These are phyloP conservation scores for Agraylea sexmaculata DNA, from an alignment of 1,140 invertebrate species.

Conservation along the genomic window DNA sequence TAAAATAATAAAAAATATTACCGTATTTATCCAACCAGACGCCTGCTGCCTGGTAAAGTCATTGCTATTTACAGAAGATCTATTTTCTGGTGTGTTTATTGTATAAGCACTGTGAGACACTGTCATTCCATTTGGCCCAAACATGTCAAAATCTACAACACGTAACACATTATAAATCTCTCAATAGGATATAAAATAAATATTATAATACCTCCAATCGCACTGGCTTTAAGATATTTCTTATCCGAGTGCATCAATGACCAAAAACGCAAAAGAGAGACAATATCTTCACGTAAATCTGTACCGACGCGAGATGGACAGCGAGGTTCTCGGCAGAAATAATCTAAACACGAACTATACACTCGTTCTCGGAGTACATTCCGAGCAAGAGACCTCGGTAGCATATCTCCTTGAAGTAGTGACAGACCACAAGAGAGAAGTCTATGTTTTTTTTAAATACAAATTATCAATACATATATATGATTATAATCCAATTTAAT, in stretches of 20 bases:
- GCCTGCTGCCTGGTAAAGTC: slow-evolving; percentile 50
- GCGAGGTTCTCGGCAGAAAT: slow-evolving; percentile 78
- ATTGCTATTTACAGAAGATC: slow-evolving; percentile 39
- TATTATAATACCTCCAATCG: slow-evolving; percentile 41
- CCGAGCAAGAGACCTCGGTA: slow-evolving; percentile 75
- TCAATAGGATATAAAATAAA: slow-evolving; percentile 7
- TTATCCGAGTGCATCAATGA: slow-evolving; percentile 92
- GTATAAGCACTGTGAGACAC: slow-evolving; percentile 36
- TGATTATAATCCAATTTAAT: background rate
- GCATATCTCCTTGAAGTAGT: slow-evolving; percentile 85
- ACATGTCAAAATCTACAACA: slow-evolving; percentile 37
- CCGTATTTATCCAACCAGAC: slow-evolving; percentile 82
- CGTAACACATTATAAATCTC: slow-evolving; percentile 12
- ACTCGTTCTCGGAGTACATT: slow-evolving; percentile 89
- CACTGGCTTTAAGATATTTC: slow-evolving; percentile 81
- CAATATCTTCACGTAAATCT: slow-evolving; percentile 79
- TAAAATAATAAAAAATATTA: slow-evolving; percentile 25
- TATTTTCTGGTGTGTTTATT: slow-evolving; percentile 33
- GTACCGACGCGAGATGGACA: slow-evolving; percentile 70
- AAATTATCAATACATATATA: background rate
- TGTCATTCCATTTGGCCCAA: slow-evolving; percentile 35
- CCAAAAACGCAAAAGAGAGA: slow-evolving; percentile 89
- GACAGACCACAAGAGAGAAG: slow-evolving; percentile 84
- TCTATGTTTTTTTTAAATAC: slow-evolving; percentile 35
- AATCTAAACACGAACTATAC: slow-evolving; percentile 89